Evolutionary conservation across 1,140 invertebrate genomes (phyloP).

Genomic region (Zaprionus taronus): DNA sequence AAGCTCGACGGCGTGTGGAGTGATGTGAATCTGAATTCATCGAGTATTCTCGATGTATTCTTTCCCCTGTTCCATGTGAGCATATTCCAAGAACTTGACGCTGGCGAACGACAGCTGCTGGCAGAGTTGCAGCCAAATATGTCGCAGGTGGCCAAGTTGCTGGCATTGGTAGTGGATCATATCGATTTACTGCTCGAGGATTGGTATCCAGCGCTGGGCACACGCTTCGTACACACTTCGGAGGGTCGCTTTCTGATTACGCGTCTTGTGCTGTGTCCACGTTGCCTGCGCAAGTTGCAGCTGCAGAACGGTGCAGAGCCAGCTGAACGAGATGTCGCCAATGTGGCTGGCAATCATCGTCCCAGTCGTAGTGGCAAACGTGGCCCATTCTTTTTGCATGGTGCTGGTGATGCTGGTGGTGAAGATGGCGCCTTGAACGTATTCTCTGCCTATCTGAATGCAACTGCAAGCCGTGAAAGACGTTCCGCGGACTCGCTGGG

Average conservation of each 20-base stretch:
- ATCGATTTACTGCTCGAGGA: constrained; percentile 98
- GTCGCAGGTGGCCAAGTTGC: constrained; percentile 92
- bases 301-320: constrained; percentile 60
- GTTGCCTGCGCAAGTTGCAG: constrained; percentile 87
- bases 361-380: constrained; percentile 61
- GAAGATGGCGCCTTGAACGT: constrained; percentile 76
- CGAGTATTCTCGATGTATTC: constrained; percentile 94
- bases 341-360: constrained; percentile 43
- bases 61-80: constrained; percentile 87
- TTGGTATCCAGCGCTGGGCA: constrained; percentile 98
- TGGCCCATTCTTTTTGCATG: constrained; percentile 62
- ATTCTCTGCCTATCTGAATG: constrained; percentile 77
- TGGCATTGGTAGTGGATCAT: constrained; percentile 97
- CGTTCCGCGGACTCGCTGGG: constrained; percentile 76
- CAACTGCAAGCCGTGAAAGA: constrained; percentile 72
- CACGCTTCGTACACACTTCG: constrained; percentile 98
- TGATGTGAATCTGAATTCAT: constrained; percentile 92
- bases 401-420: constrained; percentile 55
- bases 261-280: constrained; percentile 96
- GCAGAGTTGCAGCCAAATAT: constrained; percentile 88
- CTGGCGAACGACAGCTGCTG: constrained; percentile 57
- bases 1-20: constrained; percentile 93
- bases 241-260: constrained; percentile 98
- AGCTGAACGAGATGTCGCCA: constrained; percentile 75
- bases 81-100: constrained; percentile 61